phyloP scores from a whole-genome alignment of 2,113 vertebrate species.

The Otocyon megalotis region DNA sequence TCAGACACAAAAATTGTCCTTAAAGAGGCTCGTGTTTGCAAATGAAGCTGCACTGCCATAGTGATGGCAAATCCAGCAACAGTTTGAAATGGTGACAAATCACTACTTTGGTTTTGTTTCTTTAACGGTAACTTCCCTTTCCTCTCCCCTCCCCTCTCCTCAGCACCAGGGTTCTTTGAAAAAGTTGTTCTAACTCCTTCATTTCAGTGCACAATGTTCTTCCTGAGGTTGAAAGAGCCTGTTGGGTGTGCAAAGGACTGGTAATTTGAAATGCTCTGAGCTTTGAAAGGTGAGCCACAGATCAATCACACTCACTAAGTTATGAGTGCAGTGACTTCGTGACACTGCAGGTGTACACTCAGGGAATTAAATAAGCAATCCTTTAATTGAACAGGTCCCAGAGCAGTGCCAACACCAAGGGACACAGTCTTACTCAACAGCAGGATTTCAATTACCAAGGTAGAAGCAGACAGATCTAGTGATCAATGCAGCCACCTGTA shows the following conservation, averaged over 20 bases:
- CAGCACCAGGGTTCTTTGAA: slow-evolving; percentile 6
- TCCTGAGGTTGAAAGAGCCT: slow-evolving; percentile 16
- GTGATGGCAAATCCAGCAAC: slow-evolving; percentile 84
- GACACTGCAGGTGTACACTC: neutral
- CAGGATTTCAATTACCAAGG: neutral
- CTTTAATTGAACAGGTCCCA: slow-evolving; percentile 46
- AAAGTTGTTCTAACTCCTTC: slow-evolving; percentile 32
- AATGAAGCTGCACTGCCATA: slow-evolving; percentile 56
- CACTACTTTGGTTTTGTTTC: slow-evolving; percentile 66
- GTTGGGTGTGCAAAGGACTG: neutral
- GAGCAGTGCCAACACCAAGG: neutral
- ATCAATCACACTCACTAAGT: neutral
- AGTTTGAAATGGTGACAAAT: slow-evolving; percentile 79
- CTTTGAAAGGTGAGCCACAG: neutral
- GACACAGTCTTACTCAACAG: neutral
- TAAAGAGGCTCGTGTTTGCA: slow-evolving; percentile 81
- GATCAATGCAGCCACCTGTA: neutral
- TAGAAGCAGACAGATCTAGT: neutral
- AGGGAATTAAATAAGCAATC: neutral
- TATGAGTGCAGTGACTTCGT: neutral
- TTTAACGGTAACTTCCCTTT: slow-evolving; percentile 56
- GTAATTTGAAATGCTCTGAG: neutral
- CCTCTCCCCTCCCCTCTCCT: neutral
- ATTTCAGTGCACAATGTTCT: neutral
- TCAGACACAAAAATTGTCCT: slow-evolving; percentile 81